Percentiles rank a stretch among this genome's conserved stretches.
These are phyloP conservation scores for Chlorospingus flavigularis DNA, from an alignment of 2,797 vertebrate genomes.

Conservation along the genomic window DNA sequence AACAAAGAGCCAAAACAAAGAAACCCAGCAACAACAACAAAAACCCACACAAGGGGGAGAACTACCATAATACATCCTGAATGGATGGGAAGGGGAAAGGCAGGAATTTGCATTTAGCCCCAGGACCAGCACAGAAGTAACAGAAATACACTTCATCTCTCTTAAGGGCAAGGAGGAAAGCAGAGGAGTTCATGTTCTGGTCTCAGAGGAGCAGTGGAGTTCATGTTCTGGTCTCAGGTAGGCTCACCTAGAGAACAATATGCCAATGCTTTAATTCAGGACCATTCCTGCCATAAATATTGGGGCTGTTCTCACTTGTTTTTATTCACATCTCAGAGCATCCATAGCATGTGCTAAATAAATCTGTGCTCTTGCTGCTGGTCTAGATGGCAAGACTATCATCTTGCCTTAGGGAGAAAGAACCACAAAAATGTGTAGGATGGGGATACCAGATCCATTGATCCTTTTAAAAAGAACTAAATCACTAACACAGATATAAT, in stretches of 20 bases:
- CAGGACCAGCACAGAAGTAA: not conserved
- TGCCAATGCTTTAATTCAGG: not conserved
- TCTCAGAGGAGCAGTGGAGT: not conserved
- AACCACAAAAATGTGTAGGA: fast-evolving
- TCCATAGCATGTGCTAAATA: not conserved
- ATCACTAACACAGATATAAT: not conserved
- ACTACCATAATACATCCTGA: not conserved
- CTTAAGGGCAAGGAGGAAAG: not conserved
- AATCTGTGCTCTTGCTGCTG: not conserved
- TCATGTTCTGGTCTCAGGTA: not conserved
- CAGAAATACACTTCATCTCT: not conserved
- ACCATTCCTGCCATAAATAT: not conserved
- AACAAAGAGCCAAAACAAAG: not conserved
- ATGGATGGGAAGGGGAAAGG: not conserved
- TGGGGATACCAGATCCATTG: not conserved
- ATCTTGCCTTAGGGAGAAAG: not conserved
- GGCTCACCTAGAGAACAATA: not conserved
- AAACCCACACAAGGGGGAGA: not conserved
- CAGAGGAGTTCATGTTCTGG: not conserved
- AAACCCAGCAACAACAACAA: not conserved
- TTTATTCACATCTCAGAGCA: not conserved
- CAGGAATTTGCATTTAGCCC: not conserved
- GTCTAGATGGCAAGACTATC: not conserved
- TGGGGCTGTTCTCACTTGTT: not conserved
- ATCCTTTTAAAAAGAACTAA: not conserved